Percentiles rank a stretch among this genome's conserved stretches.
Conservation (phyloP, 2,888 invertebrate species). For the Orthosia cruda region DNA sequence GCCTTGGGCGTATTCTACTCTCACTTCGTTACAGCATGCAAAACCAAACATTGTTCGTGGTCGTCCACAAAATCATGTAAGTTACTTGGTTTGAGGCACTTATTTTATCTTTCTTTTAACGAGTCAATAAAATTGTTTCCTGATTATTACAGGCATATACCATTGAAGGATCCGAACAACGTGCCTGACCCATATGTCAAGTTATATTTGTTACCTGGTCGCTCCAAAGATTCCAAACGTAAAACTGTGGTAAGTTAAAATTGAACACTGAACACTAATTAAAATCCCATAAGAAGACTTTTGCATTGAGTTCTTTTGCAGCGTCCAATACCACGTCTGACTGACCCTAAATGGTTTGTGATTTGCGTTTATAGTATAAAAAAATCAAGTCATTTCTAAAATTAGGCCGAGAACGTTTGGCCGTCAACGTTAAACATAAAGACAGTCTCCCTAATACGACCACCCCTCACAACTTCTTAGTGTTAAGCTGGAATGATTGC, state of each 20-base stretch:
- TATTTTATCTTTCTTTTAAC: not conserved
- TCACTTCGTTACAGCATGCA: constrained; percentile 96
- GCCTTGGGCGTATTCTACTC: constrained; percentile 96
- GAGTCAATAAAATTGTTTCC: not conserved
- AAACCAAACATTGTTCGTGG: constrained; percentile 95
- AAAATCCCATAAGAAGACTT: not conserved
- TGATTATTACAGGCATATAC: constrained; percentile 93
- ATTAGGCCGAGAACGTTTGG: no score
- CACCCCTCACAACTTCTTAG: no score
- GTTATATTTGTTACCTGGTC: constrained; percentile 96
- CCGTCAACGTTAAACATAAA: no score
- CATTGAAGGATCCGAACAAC: constrained; percentile 95
- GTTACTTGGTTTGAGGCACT: constrained; percentile 76
- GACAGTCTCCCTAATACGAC: no score
- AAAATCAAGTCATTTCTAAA: no score
- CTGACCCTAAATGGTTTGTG: no score
- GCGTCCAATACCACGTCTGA: not conserved
- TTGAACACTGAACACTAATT: not conserved
- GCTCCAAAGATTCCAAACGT: constrained; percentile 96
- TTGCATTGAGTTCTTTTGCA: not conserved
- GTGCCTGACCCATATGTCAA: constrained; percentile 98
- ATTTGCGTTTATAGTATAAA: not conserved
- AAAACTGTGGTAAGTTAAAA: constrained; percentile 94
- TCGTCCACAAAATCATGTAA: constrained; percentile 98
- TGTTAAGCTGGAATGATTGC: not conserved